Base-by-base conservation (phyloP, 2,888 invertebrate genomes). In the Drosophila birchii region DNA sequence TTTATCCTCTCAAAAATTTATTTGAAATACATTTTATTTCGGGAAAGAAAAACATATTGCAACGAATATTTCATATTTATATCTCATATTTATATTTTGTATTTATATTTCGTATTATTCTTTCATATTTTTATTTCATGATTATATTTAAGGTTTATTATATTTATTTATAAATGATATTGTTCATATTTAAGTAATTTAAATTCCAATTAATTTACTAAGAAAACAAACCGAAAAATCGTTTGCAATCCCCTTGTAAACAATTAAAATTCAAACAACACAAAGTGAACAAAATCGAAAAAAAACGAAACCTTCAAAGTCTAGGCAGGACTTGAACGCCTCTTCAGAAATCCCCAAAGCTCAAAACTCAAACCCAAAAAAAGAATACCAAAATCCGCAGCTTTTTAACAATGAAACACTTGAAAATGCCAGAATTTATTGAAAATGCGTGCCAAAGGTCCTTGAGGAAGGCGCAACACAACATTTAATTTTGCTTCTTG, bases 381-480 rank as follows among this genome's bases (percentile, higher is more conserved):
- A 38, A 43, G 47, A 47, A 12, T 0, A 47, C 44, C 23, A 1
- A 44, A 44, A 44, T 14, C 49, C 55, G 53, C 38, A 0, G 47
- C 47, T 32, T 47, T 32, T 32, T 57, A 53, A 56, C 56, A 56
- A 43, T 47, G 34, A 29, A 77, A 26, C 53, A 63, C 64, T 53
- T 29, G 39, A 62, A 29, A 60, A 57, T 39, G 16, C 38, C 14
- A 56, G 49, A 56, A 70, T 70, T 63, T 75, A 86, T 82, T 78
- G 84, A 86, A 86, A 82, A 81, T 83, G 78, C 84, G 80, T 78
- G 75, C 54, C 64, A 76, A 78, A 82, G 75, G 47, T 53, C 11
- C 62, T 58, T 26, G 59, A 58, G n/a, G 11, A 26, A 26, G 23
- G 26, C 39, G 26, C 39, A 14, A 41, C 39, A 26, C 20, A 39